phyloP scores from a whole-genome alignment of 2,113 vertebrate species.

The Spermophilus dauricus region DNA sequence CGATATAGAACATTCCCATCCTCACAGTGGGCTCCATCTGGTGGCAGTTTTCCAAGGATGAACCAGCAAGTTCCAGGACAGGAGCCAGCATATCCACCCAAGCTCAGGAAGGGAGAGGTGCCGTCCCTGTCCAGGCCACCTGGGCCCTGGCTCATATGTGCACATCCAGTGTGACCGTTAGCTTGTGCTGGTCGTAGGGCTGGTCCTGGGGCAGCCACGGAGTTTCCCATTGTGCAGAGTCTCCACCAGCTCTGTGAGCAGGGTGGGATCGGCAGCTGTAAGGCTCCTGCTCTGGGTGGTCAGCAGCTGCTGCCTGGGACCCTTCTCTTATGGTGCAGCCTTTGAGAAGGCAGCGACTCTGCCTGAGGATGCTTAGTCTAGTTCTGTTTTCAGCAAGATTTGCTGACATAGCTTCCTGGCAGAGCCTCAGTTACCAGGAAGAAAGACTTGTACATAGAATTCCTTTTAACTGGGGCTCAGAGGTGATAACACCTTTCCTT shows the following conservation, averaged over 20 bases:
- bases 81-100: accelerated
- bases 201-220: neutral
- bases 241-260: neutral
- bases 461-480: neutral
- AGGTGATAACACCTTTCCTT: no score
- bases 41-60: neutral
- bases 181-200: neutral
- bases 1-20: accelerated
- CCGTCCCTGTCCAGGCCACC: neutral
- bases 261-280: neutral
- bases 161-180: neutral
- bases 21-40: accelerated
- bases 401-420: neutral
- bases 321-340: neutral
- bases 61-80: accelerated
- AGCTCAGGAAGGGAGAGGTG: neutral
- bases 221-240: neutral
- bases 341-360: neutral
- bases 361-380: no score
- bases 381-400: accelerated
- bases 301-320: neutral
- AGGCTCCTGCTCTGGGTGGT: neutral
- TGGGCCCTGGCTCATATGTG: neutral
- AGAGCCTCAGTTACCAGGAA: neutral
- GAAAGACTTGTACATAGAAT: neutral